Conservation (phyloP, 2,888 invertebrate species). For the Amphipyra tragopoginis region DNA sequence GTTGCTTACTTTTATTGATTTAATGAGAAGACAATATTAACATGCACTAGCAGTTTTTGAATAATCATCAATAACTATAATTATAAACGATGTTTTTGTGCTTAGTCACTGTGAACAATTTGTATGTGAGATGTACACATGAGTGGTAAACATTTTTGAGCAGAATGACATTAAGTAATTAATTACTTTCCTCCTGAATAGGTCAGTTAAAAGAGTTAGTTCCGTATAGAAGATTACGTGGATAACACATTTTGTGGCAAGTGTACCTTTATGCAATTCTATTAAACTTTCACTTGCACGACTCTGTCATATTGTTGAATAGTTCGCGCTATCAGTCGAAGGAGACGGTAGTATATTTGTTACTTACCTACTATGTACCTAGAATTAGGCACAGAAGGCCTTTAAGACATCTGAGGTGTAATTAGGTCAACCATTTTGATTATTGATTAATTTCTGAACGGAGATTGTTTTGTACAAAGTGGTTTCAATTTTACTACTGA, state of each 20-base stretch:
- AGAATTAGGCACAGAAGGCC: too few species aligned
- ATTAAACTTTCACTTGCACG: constrained; percentile 81
- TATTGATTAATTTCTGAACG: constrained; percentile 13
- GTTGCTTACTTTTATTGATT: constrained; percentile 8
- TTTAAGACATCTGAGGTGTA: background rate
- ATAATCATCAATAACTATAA: constrained; percentile 10
- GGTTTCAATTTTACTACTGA: constrained; percentile 36
- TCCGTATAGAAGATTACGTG: constrained; percentile 58
- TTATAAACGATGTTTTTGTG: constrained; percentile 1
- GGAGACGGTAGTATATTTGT: constrained; percentile 15
- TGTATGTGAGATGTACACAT: background rate
- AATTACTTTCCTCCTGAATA: constrained; percentile 50
- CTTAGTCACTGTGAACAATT: constrained; percentile 12
- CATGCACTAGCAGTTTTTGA: constrained; percentile 6
- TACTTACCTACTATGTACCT: too few species aligned
- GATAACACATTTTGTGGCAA: constrained; percentile 70
- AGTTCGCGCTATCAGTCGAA: constrained; percentile 37
- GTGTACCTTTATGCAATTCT: constrained; percentile 72
- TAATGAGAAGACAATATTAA: constrained; percentile 20
- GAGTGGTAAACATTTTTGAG: constrained; percentile 6
- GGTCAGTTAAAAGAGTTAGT: constrained; percentile 51
- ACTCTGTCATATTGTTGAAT: constrained; percentile 72
- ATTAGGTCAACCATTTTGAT: constrained; percentile 10
- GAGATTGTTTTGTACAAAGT: constrained; percentile 20
- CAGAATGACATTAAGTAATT: constrained; percentile 23